Conservation (phyloP, 92 coral and sea anemone species). For the Bergia sp. region DNA sequence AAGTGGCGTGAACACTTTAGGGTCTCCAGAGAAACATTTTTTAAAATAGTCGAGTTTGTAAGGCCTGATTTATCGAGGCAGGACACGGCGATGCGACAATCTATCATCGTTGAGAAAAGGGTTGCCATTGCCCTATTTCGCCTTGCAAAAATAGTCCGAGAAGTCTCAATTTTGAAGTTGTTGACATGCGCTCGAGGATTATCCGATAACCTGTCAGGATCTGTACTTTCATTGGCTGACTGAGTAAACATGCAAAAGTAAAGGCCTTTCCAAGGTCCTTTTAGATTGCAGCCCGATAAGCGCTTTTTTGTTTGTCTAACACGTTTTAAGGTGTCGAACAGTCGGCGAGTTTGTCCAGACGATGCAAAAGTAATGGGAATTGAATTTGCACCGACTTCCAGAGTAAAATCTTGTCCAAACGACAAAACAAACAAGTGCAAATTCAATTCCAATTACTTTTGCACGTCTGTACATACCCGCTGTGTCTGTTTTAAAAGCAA, state of each 20-base stretch:
- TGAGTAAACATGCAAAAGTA: constrained; percentile 31
- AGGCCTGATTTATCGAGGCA: constrained; percentile 44
- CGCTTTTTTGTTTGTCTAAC: constrained; percentile 22
- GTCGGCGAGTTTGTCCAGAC: neutral
- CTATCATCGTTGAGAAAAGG: too few species aligned
- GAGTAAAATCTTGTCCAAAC: constrained; percentile 28
- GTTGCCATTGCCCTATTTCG: too few species aligned
- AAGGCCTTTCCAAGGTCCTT: constrained; percentile 12
- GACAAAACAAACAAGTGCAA: constrained; percentile 8
- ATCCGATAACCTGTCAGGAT: constrained; percentile 7
- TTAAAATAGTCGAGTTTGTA: constrained; percentile 47
- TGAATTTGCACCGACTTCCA: constrained; percentile 4
- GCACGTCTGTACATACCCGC: constrained; percentile 18
- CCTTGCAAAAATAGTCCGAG: neutral
- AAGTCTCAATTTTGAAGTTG: constrained; percentile 14
- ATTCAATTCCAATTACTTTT: neutral
- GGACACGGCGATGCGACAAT: too few species aligned
- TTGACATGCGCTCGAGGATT: constrained; percentile 29
- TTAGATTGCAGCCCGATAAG: constrained; percentile 26
- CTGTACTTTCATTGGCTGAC: constrained; percentile 28
- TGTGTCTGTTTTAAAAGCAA: neutral
- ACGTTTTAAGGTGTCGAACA: constrained; percentile 2
- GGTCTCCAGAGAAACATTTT: constrained; percentile 57
- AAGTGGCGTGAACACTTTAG: constrained; percentile 58
- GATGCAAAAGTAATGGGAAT: constrained; percentile 1